Base-by-base conservation (phyloP, 2,888 invertebrate species). In the Conchocele bisecta region DNA sequence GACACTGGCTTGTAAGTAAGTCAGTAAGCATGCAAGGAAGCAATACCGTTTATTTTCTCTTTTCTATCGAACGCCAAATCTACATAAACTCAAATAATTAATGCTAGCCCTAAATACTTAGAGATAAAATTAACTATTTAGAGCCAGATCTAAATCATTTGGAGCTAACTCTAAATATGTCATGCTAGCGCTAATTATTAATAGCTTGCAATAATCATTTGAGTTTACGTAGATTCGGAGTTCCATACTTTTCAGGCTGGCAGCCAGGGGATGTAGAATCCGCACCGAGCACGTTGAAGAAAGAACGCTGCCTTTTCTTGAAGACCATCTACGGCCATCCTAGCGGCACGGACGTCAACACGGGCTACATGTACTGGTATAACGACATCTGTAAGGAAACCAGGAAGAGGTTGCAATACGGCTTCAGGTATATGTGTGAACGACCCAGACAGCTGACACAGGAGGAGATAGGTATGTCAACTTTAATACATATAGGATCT, bases 401-500 rank as follows among this genome's bases (percentile, higher is more conserved):
- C 1, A 64, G 66, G 28, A 70, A 63, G 39, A 48, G 64, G 20
- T 9, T 65, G 5, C 46, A n/a, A 20, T 31, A 39, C 28, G 71
- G 68, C 15, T 73, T 81, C 39, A 91, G 92, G 2, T 93, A 92
- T 71, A 88, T 93, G 67, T 93, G 93, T 84, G 91, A 93, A 83
- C 89, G 91, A 58, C 33, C 51, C 2, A 17, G 51, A 4, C 33
- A 51, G 20, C 3, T 6, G 20, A 11, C 29, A 4, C n/a, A 48
- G n/a, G 48, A 15, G 3, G 28, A 51, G 20, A 20, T 51, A 13
- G 51, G 51, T 51, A 29, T 20, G 51, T 35, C 11, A 35, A 13
- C n/a, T 35, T 35, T n/a, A 11, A n/a, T n/a, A 35, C n/a, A n/a
- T n/a, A 35, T 35, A 35, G 11, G 13, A 35, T 35, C n/a, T 35